Base-by-base conservation (phyloP, 1,140 invertebrate genomes). In the Ptiloglossa arizonensis region DNA sequence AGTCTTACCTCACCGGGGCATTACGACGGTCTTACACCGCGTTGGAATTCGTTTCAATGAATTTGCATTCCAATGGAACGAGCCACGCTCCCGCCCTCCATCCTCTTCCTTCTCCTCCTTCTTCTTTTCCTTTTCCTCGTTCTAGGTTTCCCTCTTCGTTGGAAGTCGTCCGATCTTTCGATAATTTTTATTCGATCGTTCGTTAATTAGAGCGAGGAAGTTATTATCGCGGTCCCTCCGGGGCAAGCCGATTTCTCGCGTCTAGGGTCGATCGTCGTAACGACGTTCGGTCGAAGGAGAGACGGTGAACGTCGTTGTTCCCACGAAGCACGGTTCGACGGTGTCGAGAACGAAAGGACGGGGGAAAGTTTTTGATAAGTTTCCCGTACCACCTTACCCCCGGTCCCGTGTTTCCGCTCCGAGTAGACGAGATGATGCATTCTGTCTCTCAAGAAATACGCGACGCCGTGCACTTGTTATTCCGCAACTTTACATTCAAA, bases 1-100 rank as follows among this genome's bases (percentile, higher is more conserved):
- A 48, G 54, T 59, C 22, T 24, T 69, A 32, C 48, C 68, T 72
- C 59, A 27, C 15, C 27, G 8, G 17, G 68, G 79, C 83, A 82
- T 87, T 81, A 85, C 82, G 82, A 85, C 81, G 75, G 83, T 85
- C 88, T 89, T 88, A 87, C 86, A 87, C 70, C 80, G 73, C 81
- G 78, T 81, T 64, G 76, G 86, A 88, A 88, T 88, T 89, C 86
- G 88, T 89, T 88, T 87, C 78, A 88, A 88, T 88, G 82, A 87
- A 89, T 89, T 89, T 88, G 83, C 88, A 89, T 88, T 86, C 79
- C 79, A 82, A 87, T 50, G 35, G 38, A n/a, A n/a, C n/a, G n/a
- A n/a, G n/a, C n/a, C n/a, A n/a, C n/a, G n/a, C n/a, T n/a, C n/a
- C n/a, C n/a, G n/a, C n/a, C n/a, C n/a, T n/a, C n/a, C n/a, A n/a